These are phyloP conservation scores for Pachymerium ferrugineum DNA, from an alignment of 2,888 invertebrate genomes.

Conservation along the genomic window DNA sequence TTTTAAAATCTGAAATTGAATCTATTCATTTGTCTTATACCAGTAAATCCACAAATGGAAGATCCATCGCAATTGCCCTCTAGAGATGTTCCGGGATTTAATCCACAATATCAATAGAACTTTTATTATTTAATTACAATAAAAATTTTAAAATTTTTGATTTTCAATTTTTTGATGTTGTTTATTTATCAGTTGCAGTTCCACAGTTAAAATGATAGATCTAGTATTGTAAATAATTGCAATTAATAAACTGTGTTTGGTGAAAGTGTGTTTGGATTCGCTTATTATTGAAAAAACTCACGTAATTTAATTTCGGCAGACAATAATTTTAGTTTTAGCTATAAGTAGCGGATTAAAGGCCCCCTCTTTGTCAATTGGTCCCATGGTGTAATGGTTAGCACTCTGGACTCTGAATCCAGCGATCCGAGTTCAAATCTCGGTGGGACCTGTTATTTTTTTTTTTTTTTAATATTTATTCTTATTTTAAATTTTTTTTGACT, in stretches of 20 bases:
- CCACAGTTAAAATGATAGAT: too few relatives aligned
- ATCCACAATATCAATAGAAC: slow-evolving; percentile 32
- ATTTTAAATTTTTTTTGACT: not conserved
- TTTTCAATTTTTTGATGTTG: not conserved
- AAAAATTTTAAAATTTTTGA: not conserved
- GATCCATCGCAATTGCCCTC: slow-evolving; percentile 36
- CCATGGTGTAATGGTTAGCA: slow-evolving; percentile 18
- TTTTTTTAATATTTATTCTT: not conserved
- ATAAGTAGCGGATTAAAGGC: not conserved
- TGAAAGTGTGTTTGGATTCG: not conserved
- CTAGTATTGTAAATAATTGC: not conserved
- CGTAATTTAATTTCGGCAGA: not conserved
- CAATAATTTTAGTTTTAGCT: not conserved
- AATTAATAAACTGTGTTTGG: not conserved
- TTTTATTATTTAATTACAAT: not conserved
- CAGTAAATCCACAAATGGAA: slow-evolving; percentile 52
- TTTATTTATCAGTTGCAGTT: not conserved
- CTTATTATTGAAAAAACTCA: not conserved
- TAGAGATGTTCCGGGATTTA: slow-evolving; percentile 32
- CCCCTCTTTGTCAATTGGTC: not conserved
- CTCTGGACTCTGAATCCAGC: slow-evolving; percentile 14
- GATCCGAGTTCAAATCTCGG: slow-evolving; percentile 18
- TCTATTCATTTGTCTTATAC: not conserved
- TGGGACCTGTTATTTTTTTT: not conserved
- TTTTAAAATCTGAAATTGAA: not conserved